Evolutionary conservation across 2,113 vertebrate genomes (phyloP), one percentile per base, ranked within the genome.

Genomic region (Cyprinodon brontotheroides): DNA sequence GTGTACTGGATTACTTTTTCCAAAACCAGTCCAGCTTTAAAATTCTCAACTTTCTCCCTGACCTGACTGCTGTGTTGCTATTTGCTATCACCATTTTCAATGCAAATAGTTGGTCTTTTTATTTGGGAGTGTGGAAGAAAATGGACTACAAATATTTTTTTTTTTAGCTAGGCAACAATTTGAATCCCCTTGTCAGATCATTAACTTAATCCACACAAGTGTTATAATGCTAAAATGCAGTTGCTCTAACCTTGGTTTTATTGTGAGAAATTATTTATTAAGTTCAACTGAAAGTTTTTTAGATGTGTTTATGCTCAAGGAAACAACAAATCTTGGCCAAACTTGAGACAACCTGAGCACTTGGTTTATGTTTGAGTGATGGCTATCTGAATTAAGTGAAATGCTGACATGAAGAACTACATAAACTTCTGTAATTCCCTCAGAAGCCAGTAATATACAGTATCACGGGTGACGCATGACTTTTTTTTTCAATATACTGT

Each of bases 401-500:
- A 53, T 7, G n/a, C 11, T 57, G 12, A 50, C 57, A 68, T n/a
- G 15, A 41, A 37, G 65, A 53, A 20, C 1, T 39, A 41, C 74
- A 68, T 39, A 50, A 60, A 61, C 59, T 22, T 47, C 10, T 37
- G 71, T 59, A 63, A 78, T 1, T 36, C 10, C 41, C 45, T 45
- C 38, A 61, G 53, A 53, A 15, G 8, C 40, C 22, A 67, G 14
- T 68, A 69, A 78, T 61, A 37, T 22, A 79, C 53, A 74, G 60
- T 59, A 22, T 3, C 15, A 59, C 11, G 22, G 67, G 2, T 68
- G 72, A 63, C 50, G 50, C 50, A 57, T 9, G 12, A 45, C 63
- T 85, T 76, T 73, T 79, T 45, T 79, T 57, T 77, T 79, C 81
- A 68, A 47, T 43, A 40, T 47, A 41, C 67, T 60, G 76, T 65